These are phyloP conservation scores for Anolis apletophallus DNA, from an alignment of 2,797 vertebrate species.

Conservation along the genomic window DNA sequence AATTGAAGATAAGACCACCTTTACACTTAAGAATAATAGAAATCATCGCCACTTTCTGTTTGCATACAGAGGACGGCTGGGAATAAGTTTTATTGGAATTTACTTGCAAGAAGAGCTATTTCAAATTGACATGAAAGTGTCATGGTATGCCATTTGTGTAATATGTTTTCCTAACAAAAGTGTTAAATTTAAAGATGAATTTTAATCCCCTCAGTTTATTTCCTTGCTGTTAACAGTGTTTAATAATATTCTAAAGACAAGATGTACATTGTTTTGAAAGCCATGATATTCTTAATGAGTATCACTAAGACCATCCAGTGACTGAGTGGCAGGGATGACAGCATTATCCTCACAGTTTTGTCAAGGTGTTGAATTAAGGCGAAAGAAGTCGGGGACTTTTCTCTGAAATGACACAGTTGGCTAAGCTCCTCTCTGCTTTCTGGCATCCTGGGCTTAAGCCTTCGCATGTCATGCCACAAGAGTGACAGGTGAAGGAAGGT, in stretches of 20 bases:
- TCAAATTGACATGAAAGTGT: not conserved
- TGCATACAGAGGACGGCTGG: not conserved
- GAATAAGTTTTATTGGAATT: not conserved
- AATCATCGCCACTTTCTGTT: not conserved
- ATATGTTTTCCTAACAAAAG: slow-evolving; percentile 9
- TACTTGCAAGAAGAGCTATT: not conserved
- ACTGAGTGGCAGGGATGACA: not conserved
- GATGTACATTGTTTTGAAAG: not conserved
- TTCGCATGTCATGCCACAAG: slow-evolving; percentile 62
- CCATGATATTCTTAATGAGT: slow-evolving; percentile 10
- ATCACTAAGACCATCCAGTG: not conserved
- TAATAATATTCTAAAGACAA: not conserved
- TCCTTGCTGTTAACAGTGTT: not conserved
- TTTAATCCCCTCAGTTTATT: slow-evolving; percentile 36
- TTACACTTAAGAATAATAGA: not conserved
- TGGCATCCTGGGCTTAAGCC: slow-evolving; percentile 65
- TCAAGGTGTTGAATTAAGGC: slow-evolving; percentile 31
- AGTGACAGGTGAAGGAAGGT: slow-evolving; percentile 76
- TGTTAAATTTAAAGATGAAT: not conserved
- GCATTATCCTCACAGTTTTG: slow-evolving; percentile 29
- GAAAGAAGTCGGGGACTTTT: slow-evolving; percentile 40
- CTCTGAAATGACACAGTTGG: slow-evolving; percentile 65
- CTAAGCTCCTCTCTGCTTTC: slow-evolving; percentile 25
- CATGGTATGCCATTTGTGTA: not conserved
- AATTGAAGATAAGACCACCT: not conserved